phyloP scores from a whole-genome alignment of 2,113 vertebrate genomes.

The Paramisgurnus dabryanus region DNA sequence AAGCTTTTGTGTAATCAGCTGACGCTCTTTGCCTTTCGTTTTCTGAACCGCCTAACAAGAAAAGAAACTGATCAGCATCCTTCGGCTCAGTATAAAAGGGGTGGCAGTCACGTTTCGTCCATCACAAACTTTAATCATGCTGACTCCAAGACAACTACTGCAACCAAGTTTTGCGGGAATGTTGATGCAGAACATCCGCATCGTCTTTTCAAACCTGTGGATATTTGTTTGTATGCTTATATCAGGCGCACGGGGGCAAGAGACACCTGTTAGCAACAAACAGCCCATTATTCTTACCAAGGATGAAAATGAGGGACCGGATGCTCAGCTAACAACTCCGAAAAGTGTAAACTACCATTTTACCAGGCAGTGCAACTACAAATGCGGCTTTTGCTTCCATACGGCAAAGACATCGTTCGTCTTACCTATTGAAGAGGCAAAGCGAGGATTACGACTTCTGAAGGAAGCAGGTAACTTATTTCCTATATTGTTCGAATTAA shows the following conservation, averaged over 20 bases:
- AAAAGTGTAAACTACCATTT: conserved; percentile 95
- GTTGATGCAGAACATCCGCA: conserved; percentile 58
- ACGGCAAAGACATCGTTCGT: conserved; percentile 94
- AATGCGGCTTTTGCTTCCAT: conserved; percentile 96
- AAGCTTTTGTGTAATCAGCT: too few species aligned
- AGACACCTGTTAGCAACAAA: neutral
- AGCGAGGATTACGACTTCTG: conserved; percentile 78
- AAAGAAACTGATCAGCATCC: conserved; percentile 12
- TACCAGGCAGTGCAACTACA: conserved; percentile 91
- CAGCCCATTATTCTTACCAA: neutral
- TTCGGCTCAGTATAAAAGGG: conserved; percentile 26
- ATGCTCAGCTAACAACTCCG: conserved; percentile 62
- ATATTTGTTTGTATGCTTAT: neutral
- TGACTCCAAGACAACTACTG: conserved; percentile 8
- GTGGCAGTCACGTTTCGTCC: neutral
- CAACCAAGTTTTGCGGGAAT: conserved; percentile 34
- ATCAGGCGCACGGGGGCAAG: neutral
- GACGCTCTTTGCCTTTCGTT: conserved; percentile 46
- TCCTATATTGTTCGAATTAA: neutral
- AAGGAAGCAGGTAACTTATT: conserved; percentile 77
- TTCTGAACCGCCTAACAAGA: conserved; percentile 3
- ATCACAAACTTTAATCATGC: conserved; percentile 48
- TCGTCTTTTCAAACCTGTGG: neutral
- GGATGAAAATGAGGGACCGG: neutral
- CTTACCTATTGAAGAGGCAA: conserved; percentile 86